Evolutionary conservation across 2,113 vertebrate genomes (phyloP).

Genomic region (Panthera uncia): DNA sequence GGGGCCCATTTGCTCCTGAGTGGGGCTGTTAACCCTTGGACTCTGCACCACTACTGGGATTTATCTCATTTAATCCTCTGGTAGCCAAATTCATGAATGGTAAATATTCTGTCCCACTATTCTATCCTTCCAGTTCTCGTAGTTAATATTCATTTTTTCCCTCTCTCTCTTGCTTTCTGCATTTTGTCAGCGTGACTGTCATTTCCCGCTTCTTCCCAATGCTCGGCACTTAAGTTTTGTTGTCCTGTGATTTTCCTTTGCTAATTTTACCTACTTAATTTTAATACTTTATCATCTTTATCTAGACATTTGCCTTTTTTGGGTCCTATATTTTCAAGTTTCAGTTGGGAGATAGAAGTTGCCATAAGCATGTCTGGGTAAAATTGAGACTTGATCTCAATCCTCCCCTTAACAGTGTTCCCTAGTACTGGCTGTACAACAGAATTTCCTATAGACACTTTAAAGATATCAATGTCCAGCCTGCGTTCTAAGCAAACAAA

Average conservation of each 20-base stretch:
- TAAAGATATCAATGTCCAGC: neutral
- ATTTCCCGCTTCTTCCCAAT: neutral
- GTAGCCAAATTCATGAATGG: constrained; percentile 5
- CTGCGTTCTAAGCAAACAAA: neutral
- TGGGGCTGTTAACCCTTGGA: constrained; percentile 65
- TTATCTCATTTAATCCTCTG: constrained; percentile 47
- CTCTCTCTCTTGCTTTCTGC: neutral
- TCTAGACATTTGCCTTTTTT: neutral
- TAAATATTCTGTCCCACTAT: neutral
- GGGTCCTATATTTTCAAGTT: neutral
- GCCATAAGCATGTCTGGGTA: neutral
- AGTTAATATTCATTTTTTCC: neutral
- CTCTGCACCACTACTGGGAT: neutral
- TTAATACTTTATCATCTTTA: neutral
- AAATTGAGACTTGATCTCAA: neutral
- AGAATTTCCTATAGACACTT: neutral
- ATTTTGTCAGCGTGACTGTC: neutral
- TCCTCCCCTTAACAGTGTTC: neutral
- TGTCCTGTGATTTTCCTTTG: neutral
- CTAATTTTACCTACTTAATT: neutral
- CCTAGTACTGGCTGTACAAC: accelerated
- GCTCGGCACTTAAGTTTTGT: neutral
- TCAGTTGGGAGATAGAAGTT: neutral
- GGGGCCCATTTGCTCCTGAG: constrained; percentile 69
- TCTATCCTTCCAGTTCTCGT: neutral